Conservation (phyloP, 2,888 invertebrate genomes). For the Dichetophora obliterata region DNA sequence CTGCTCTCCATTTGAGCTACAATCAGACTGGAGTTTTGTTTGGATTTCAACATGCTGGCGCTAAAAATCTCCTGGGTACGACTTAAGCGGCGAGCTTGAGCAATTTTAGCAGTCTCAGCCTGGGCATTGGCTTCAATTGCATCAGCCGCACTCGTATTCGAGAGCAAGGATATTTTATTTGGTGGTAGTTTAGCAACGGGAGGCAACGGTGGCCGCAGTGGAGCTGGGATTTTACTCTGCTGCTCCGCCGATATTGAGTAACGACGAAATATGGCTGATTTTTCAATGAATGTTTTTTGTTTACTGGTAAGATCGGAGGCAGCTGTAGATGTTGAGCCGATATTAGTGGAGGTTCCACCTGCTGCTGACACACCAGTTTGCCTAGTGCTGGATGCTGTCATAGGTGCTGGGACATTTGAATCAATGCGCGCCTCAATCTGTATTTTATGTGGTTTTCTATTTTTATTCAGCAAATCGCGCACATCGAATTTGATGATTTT, state of each 20-base stretch:
- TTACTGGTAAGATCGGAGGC: slow-evolving; percentile 53
- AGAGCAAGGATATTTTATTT: slow-evolving; percentile 25
- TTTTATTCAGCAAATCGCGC: slow-evolving; percentile 65
- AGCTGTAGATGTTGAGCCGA: slow-evolving; percentile 12
- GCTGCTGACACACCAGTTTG: not conserved
- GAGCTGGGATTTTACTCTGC: slow-evolving; percentile 47
- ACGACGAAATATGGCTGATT: slow-evolving; percentile 58
- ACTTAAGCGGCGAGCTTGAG: slow-evolving; percentile 51
- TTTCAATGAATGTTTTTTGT: slow-evolving; percentile 57
- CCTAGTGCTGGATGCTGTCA: slow-evolving; percentile 30
- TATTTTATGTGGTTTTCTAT: slow-evolving; percentile 65
- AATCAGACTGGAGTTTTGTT: slow-evolving; percentile 59
- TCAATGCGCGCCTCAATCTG: slow-evolving; percentile 68
- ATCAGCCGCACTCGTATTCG: slow-evolving; percentile 19
- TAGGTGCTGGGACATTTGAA: slow-evolving; percentile 56
- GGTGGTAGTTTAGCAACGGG: slow-evolving; percentile 43
- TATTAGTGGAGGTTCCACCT: not conserved
- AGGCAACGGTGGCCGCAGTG: slow-evolving; percentile 51
- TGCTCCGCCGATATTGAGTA: slow-evolving; percentile 57
- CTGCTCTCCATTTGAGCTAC: slow-evolving; percentile 62
- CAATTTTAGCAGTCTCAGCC: slow-evolving; percentile 43
- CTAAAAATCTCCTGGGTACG: slow-evolving; percentile 56
- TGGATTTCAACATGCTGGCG: slow-evolving; percentile 55
- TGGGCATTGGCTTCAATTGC: slow-evolving; percentile 35
- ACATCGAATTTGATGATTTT: slow-evolving; percentile 69